Evolutionary conservation across 2,888 invertebrate species (phyloP).

Genomic region (Eupeodes luniger): DNA sequence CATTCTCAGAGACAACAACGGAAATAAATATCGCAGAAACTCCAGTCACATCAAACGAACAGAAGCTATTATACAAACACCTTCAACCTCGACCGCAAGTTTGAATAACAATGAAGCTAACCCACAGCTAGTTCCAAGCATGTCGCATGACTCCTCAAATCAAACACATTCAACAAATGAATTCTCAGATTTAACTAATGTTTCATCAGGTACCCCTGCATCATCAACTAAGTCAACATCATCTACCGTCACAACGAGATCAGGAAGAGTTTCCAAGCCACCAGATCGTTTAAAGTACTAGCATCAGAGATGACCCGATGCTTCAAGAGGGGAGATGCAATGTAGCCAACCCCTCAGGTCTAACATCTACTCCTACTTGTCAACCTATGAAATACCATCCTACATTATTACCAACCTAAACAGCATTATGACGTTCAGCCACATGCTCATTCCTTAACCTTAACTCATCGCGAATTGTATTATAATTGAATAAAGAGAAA

Average conservation of each 20-base stretch:
- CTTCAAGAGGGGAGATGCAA: too few species aligned
- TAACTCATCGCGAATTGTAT: too few species aligned
- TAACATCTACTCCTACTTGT: background rate
- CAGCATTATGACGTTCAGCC: too few species aligned
- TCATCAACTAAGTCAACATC: background rate
- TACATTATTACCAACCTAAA: too few species aligned
- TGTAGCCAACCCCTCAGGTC: too few species aligned
- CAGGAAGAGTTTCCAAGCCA: too few species aligned
- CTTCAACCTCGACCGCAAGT: background rate
- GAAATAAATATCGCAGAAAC: conserved; percentile 9
- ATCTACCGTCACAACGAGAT: too few species aligned
- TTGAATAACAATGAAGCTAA: background rate
- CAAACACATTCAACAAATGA: background rate
- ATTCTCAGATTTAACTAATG: background rate
- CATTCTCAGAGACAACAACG: conserved; percentile 13
- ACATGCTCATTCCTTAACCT: too few species aligned
- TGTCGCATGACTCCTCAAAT: background rate
- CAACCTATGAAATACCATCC: too few species aligned
- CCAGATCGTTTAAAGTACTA: too few species aligned
- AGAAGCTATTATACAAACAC: background rate
- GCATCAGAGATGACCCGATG: too few species aligned
- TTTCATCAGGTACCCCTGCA: background rate
- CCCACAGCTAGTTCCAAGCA: background rate
- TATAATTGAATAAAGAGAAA: too few species aligned
- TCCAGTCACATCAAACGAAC: conserved; percentile 5